phyloP scores from a whole-genome alignment of 1,140 invertebrate genomes.

The Drepana arcuata region DNA sequence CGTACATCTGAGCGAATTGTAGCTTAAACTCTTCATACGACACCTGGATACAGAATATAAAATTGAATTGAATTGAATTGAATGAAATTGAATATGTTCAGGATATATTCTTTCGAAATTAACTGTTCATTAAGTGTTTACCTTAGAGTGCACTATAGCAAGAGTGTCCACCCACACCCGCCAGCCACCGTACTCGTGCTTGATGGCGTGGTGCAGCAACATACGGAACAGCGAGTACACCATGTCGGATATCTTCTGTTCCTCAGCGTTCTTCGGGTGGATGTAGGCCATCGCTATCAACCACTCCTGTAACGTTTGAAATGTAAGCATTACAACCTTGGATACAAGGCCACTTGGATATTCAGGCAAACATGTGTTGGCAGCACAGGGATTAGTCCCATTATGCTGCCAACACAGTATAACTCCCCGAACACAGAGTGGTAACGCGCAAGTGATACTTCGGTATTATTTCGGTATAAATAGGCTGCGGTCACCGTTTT shows the following conservation, averaged over 20 bases:
- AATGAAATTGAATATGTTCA: too few species aligned
- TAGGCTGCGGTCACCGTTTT: too few species aligned
- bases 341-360: too few species aligned
- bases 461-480: too few species aligned
- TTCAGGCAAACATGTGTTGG: too few species aligned
- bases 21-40: slow-evolving; percentile 98
- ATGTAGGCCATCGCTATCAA: slow-evolving; percentile 98
- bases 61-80: too few species aligned
- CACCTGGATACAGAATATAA: slow-evolving; percentile 72
- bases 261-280: slow-evolving; percentile 94
- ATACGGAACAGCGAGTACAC: slow-evolving; percentile 97
- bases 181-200: slow-evolving; percentile 99
- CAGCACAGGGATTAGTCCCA: too few species aligned
- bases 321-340: background rate
- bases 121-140: slow-evolving; percentile 54
- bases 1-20: slow-evolving; percentile 97
- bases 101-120: too few species aligned
- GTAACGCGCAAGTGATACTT: too few species aligned
- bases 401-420: too few species aligned
- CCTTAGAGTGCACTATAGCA: slow-evolving; percentile 99
- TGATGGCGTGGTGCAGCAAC: slow-evolving; percentile 98
- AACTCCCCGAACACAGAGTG: too few species aligned
- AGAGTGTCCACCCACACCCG: slow-evolving; percentile 99
- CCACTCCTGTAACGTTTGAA: slow-evolving; percentile 81
- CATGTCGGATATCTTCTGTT: slow-evolving; percentile 98